Evolutionary conservation across 1,140 invertebrate species (phyloP).

Genomic region (Lysiphlebus fabarum): DNA sequence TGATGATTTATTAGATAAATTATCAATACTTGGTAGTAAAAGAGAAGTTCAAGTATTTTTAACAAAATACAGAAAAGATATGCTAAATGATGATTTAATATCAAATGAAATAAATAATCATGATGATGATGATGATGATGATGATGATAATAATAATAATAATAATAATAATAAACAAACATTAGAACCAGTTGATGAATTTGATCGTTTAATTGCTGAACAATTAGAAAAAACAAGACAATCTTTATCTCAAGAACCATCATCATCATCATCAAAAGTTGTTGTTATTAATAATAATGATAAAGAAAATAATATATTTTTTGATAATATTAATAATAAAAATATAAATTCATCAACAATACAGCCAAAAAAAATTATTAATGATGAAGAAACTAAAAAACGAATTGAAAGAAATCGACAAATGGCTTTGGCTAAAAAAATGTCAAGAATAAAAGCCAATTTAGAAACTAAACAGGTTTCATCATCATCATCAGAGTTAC

Average conservation of each 20-base stretch:
- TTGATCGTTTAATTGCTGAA: slow-evolving; percentile 56
- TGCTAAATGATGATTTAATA: slow-evolving; percentile 50
- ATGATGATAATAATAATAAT: slow-evolving; percentile 37
- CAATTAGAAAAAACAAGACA: slow-evolving; percentile 39
- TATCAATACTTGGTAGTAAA: slow-evolving; percentile 77
- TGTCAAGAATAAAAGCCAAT: slow-evolving; percentile 26
- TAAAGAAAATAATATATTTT: slow-evolving; percentile 30
- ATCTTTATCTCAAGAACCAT: background rate
- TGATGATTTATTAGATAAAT: slow-evolving; percentile 77
- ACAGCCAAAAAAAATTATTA: background rate
- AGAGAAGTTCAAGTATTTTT: slow-evolving; percentile 63
- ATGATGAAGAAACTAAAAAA: slow-evolving; percentile 21
- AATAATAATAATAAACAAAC: slow-evolving; percentile 35
- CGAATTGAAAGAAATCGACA: slow-evolving; percentile 34
- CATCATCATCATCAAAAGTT: slow-evolving; percentile 22
- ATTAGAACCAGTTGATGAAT: slow-evolving; percentile 49
- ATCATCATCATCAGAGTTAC: too few relatives aligned
- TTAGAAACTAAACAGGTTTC: too few relatives aligned
- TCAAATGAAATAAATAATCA: slow-evolving; percentile 36
- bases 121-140: slow-evolving; percentile 33
- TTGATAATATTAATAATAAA: too few relatives aligned
- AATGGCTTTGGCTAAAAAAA: slow-evolving; percentile 36
- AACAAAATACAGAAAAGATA: slow-evolving; percentile 62
- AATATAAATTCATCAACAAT: background rate
- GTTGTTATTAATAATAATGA: too few relatives aligned